Conservation (phyloP, 1,140 invertebrate genomes). For the Drosophila ogumai region DNA sequence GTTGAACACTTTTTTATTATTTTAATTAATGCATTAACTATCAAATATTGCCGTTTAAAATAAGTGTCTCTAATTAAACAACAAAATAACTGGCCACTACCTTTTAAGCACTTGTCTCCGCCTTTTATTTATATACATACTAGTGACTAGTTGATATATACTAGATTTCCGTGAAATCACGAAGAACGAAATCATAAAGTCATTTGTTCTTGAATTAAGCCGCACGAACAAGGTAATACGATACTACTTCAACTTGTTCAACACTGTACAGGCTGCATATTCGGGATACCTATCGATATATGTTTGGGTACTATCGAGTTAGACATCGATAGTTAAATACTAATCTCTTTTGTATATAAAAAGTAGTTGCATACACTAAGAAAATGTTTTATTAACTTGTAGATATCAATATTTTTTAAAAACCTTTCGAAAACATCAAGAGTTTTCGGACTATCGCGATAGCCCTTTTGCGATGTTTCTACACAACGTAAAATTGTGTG, state of each 20-base stretch:
- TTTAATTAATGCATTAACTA: no score
- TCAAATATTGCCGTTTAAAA: no score
- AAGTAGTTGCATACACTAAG: neutral
- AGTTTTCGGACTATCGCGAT: no score
- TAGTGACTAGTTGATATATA: no score
- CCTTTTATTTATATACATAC: neutral
- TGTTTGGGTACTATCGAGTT: neutral
- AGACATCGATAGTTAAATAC: neutral
- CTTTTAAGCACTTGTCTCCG: neutral
- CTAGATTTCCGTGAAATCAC: neutral
- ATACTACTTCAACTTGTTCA: constrained; percentile 7
- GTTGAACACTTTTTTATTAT: no score
- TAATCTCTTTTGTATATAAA: neutral
- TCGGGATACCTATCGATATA: neutral
- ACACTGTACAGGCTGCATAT: neutral
- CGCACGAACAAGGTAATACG: constrained; percentile 1
- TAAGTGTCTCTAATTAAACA: no score
- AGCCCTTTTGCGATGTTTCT: no score
- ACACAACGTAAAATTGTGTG: no score
- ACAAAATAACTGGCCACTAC: no score
- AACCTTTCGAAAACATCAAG: no score
- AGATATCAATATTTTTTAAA: neutral
- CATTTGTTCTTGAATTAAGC: neutral
- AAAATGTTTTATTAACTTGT: neutral
- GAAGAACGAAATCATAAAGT: neutral